Evolutionary conservation across 2,113 vertebrate genomes (phyloP).

Genomic region (Sialia sialis): DNA sequence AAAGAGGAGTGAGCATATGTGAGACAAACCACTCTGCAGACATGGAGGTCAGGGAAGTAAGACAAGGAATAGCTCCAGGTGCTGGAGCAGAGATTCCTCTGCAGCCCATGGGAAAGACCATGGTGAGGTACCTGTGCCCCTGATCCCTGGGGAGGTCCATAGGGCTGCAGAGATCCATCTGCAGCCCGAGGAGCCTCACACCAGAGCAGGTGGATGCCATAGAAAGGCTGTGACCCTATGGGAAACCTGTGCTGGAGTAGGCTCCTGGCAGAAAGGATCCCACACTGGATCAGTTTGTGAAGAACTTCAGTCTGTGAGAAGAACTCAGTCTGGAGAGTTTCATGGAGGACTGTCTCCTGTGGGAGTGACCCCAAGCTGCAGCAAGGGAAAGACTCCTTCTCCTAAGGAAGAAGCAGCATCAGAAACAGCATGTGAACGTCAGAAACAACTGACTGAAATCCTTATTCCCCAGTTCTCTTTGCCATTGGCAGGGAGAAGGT

Average conservation of each 20-base stretch:
- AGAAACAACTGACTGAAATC: not conserved
- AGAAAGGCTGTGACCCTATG: not conserved
- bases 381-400: not conserved
- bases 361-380: rapidly evolving
- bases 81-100: not conserved
- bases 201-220: not conserved
- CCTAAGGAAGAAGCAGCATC: not conserved
- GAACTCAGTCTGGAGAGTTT: not conserved
- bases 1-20: not conserved
- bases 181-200: not conserved
- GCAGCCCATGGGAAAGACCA: not conserved
- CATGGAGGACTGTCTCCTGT: not conserved
- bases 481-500: not conserved
- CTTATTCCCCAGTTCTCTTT: not conserved
- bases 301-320: not conserved
- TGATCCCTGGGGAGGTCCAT: too few relatives aligned
- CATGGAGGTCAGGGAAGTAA: not conserved
- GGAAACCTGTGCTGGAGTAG: not conserved
- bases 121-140: not conserved
- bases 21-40: not conserved
- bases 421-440: not conserved
- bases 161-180: not conserved
- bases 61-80: rapidly evolving
- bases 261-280: not conserved
- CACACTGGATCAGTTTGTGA: not conserved